phyloP scores from a whole-genome alignment of 2,888 invertebrate species.

The Nephrotoma appendiculata region DNA sequence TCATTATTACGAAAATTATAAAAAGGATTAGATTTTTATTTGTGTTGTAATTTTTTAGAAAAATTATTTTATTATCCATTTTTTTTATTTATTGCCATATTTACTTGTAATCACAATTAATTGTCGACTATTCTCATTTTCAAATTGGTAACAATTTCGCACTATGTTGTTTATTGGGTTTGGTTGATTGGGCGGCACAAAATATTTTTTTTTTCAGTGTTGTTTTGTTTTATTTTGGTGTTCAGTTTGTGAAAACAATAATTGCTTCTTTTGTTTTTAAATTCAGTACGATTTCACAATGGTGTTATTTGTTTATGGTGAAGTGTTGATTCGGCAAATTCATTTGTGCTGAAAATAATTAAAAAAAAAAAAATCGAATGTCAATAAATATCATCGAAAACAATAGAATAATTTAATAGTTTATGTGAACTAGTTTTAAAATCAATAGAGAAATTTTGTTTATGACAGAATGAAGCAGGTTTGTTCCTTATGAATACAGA shows the following conservation, averaged over 20 bases:
- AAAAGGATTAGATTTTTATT: neutral
- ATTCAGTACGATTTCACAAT: neutral
- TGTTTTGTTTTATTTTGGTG: neutral
- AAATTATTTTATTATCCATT: neutral
- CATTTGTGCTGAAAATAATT: neutral
- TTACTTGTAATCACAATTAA: neutral
- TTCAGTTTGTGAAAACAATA: neutral
- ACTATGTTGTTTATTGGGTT: too few relatives aligned
- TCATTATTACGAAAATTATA: neutral
- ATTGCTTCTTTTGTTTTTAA: neutral
- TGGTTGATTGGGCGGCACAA: neutral
- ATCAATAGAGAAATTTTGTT: too few relatives aligned
- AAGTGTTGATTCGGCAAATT: neutral
- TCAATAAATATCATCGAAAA: too few relatives aligned
- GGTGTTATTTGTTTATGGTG: neutral
- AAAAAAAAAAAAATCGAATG: neutral
- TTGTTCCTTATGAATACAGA: too few relatives aligned
- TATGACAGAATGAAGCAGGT: too few relatives aligned
- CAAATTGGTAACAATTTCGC: neutral
- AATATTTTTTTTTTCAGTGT: neutral
- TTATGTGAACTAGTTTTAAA: too few relatives aligned
- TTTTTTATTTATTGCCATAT: neutral
- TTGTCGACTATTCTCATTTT: neutral
- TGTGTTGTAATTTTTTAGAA: neutral
- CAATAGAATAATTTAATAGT: too few relatives aligned